Evolutionary conservation across 2,797 vertebrate species (phyloP), one percentile per base, ranked within the genome.

Genomic region (Pyrocephalus nanus): DNA sequence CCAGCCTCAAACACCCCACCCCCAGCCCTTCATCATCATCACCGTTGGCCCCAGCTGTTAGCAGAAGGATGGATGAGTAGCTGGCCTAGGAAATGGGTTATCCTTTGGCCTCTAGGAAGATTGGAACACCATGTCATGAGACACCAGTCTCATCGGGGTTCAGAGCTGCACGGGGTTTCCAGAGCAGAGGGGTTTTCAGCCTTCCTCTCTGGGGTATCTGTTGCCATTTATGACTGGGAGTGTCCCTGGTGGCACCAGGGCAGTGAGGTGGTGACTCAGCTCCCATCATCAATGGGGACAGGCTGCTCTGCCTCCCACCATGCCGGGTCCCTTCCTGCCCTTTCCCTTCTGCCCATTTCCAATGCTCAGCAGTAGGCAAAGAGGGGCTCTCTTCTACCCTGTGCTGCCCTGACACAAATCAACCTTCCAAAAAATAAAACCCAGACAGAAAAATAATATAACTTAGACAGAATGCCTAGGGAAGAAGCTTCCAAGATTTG

Each of bases 141-240:
- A 15, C 60, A 18, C 21, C 47, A 58, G 27, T 5, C 42, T 47
- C 54, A 30, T 75, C 48, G 76, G 32, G 21, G 34, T 50, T 73
- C 30, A 29, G 34, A 17, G 40, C 30, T 54, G 15, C 8, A 8
- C 0, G 12, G 20, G 19, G 5, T 50, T 16, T 22, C 40, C 50
- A 13, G n/a, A 20, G 3, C 1, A 4, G 60, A 27, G 17, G 0
- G 2, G 12, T 42, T 69, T 72, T 53, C 40, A 67, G 17, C 40
- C 27, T 60, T 75, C 23, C 9, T 84, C 23, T 50, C 9, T 0
- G 2, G 23, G 15, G 7, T 9, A 3, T 40, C 29, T 30, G 55
- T 21, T 48, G 2, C 12, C 3, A 2, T 45, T 62, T 43, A 4
- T 1, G 7, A 29, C 8, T 8, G 6, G 13, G 43, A 62, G 38